These are phyloP conservation scores for Hetaerina titia DNA, from an alignment of 2,888 invertebrate species.

Conservation along the genomic window DNA sequence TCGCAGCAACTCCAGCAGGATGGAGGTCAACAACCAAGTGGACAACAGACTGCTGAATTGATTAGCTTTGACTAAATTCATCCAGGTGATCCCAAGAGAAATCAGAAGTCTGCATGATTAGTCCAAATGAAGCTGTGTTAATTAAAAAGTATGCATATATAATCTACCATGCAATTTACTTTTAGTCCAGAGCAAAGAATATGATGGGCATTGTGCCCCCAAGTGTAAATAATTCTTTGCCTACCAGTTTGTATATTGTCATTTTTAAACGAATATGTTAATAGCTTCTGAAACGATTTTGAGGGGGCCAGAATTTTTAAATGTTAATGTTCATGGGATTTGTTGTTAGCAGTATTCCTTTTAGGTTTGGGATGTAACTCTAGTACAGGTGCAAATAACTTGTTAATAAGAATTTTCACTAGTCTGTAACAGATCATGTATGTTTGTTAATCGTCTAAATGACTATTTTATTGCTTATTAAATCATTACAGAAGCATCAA, in stretches of 20 bases:
- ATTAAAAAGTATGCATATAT: not conserved
- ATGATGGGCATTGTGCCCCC: conserved; percentile 33
- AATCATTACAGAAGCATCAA: conserved; percentile 52
- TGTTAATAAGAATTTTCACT: conserved; percentile 50
- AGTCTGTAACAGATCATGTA: conserved; percentile 55
- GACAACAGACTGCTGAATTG: conserved; percentile 58
- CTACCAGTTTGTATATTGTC: conserved; percentile 7
- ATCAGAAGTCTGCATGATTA: not conserved
- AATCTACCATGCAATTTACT: conserved; percentile 18
- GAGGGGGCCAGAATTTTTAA: conserved; percentile 61
- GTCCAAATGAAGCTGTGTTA: conserved; percentile 18
- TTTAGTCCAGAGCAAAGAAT: conserved; percentile 37
- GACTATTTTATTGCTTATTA: conserved; percentile 66
- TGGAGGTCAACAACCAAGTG: conserved; percentile 34
- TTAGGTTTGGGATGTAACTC: conserved; percentile 49
- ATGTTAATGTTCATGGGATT: conserved; percentile 58
- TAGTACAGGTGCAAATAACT: conserved; percentile 35
- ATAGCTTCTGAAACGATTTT: conserved; percentile 52
- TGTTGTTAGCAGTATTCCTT: conserved; percentile 48
- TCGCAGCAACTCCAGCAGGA: conserved; percentile 44
- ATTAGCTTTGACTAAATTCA: conserved; percentile 45
- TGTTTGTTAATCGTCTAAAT: conserved; percentile 55
- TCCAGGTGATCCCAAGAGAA: not conserved
- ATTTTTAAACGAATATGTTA: conserved; percentile 43
- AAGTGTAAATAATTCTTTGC: conserved; percentile 61